Evolutionary conservation across 2,797 vertebrate genomes (phyloP), one percentile per base, ranked within the genome.

Genomic region (Allobates femoralis): DNA sequence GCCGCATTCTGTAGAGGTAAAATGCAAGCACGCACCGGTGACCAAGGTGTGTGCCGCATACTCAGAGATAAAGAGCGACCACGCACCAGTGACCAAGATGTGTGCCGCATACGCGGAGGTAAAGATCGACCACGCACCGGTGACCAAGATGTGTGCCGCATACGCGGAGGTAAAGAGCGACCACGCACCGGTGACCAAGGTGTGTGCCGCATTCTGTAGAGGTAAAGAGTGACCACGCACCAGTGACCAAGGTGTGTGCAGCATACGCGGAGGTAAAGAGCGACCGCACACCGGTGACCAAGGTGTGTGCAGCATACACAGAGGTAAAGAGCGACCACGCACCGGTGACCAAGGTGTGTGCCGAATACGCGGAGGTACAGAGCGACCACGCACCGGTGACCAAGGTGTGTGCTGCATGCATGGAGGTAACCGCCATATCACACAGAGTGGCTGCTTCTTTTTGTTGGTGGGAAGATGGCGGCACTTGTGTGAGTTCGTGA

Each of bases 1-100:
- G 28, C 5, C 2, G 41, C 3, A 4, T 15, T 11, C 19, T n/a
- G 7, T 1, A 2, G 12, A 64, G 26, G n/a, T 46, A 64, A 30
- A 19, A 87, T n/a, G 93, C 1, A 91, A 93, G 0, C 74, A 90
- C 1, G 90, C 81, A 5, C 92, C 92, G 32, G 92, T 91, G 89
- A 91, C 93, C 4, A 95, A 96, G 96, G 97, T 97, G 86, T 0
- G 8, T 50, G 28, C 5, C 2, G 41, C 3, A 4, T 15, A 26
- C 19, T 1, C 1, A 2, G 12, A 64, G 26, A 26, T 46, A 64
- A 30, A n/a, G 21, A 87, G 93, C 1, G 91, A 93, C 0, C 74
- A 90, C 1, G 90, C 81, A 5, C 92, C 92, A 30, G 92, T 91
- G 89, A 91, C 93, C 4, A 95, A 96, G 96, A 96, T 97, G 86